Base-by-base conservation (phyloP, 2,888 invertebrate species). In the Yponomeuta cagnagella region DNA sequence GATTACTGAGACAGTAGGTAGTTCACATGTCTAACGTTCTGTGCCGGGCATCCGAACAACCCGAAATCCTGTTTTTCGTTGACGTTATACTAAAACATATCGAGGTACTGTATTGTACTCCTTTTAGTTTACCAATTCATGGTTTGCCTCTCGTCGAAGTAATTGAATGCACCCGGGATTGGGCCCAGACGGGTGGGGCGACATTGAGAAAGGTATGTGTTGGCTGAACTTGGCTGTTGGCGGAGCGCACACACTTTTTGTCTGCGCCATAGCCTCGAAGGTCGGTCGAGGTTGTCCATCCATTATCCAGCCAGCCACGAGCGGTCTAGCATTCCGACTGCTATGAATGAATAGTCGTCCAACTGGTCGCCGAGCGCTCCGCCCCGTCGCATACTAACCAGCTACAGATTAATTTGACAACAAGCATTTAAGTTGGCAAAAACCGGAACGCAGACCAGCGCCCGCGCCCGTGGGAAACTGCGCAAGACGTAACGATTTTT, bases 371-470 rank as follows among this genome's bases (percentile, higher is more conserved):
- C 80, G 84, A 91, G 91, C 84, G 86, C 90, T 90, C 83, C 81
- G 77, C 81, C 43, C 43, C 79, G 79, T 79, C 85, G 87, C 88
- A 90, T 88, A 87, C 87, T 88, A 86, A 89, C 84, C 83, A 79
- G 86, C 86, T 87, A 85, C 84, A 88, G 89, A 90, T 90, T 89
- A 90, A 92, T 90, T 92, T 91, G 90, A 90, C 90, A 90, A 91
- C 90, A 91, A 90, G 90, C 88, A 86, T 88, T 88, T 86, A 85
- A 85, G 89, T 85, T 87, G 78, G 90, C 87, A 82, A 87, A 88
- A 91, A 90, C 90, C 90, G 90, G 90, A 87, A 83, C 86, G 80
- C 77, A 79, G 74, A 78, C 78, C 79, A 83, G 86, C 88, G 86
- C 85, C 43, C 43, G 43, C 86, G 86, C 87, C 85, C 90, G 88